phyloP scores from a whole-genome alignment of 2,888 invertebrate species.

The Acronicta psi region DNA sequence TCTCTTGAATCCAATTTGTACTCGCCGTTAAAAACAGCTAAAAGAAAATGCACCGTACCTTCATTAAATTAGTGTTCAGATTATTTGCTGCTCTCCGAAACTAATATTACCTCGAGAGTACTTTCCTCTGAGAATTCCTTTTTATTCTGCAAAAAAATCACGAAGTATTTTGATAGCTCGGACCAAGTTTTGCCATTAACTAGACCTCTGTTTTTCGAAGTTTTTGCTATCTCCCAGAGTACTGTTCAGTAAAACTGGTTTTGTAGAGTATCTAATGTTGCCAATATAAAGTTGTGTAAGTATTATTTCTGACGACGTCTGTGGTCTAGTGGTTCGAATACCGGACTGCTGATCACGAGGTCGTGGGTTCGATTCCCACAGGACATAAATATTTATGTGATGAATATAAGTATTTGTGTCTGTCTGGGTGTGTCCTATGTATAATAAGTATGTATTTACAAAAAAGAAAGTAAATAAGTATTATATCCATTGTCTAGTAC shows the following conservation, averaged over 20 bases:
- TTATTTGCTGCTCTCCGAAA: constrained; percentile 15
- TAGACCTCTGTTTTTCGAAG: constrained; percentile 3
- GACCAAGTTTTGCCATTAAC: constrained; percentile 29
- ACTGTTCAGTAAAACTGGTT: background rate
- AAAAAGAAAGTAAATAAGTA: no score
- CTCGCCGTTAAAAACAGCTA: background rate
- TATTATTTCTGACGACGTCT: no score
- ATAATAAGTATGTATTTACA: no score
- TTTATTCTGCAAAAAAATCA: constrained; percentile 27
- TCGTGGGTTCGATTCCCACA: no score
- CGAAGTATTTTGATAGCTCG: constrained; percentile 9
- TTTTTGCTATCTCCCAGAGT: constrained; percentile 3
- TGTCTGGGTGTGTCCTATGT: no score
- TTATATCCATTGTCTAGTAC: no score
- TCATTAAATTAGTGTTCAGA: constrained; percentile 29
- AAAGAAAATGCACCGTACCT: background rate
- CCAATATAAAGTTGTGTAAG: no score
- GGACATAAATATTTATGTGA: no score
- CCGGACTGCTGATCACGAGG: no score
- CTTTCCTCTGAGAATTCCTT: constrained; percentile 17
- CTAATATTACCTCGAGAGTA: constrained; percentile 21
- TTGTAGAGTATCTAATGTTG: background rate
- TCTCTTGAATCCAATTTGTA: constrained; percentile 5
- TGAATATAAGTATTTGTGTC: no score
- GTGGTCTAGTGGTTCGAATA: no score